Evolutionary conservation across 2,888 invertebrate species (phyloP).

Genomic region (Drosophila tanythrix): DNA sequence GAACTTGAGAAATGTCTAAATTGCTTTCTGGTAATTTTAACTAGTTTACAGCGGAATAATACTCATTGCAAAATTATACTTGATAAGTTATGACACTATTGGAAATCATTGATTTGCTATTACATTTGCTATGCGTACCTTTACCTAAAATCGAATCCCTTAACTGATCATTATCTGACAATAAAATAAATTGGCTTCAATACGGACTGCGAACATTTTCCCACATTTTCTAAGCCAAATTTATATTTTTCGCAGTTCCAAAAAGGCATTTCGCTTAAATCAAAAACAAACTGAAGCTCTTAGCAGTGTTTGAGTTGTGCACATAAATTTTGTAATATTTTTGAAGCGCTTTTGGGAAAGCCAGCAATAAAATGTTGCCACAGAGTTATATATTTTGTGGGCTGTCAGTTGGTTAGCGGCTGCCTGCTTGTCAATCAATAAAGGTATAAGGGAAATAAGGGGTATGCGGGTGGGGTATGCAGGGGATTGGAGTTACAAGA

Average conservation of each 20-base stretch:
- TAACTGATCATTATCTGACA: not conserved
- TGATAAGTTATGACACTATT: not conserved
- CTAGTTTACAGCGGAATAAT: not conserved
- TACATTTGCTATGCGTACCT: not conserved
- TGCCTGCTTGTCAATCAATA: slow-evolving; percentile 31
- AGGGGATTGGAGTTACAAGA: slow-evolving; percentile 18
- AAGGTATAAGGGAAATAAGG: not conserved
- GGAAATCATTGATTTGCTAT: not conserved
- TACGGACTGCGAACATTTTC: not conserved
- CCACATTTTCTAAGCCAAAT: not conserved
- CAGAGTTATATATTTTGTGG: slow-evolving; percentile 28
- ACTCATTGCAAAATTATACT: not conserved
- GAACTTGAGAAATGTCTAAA: not conserved
- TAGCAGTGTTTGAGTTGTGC: not conserved
- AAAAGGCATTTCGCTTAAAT: not conserved
- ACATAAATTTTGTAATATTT: slow-evolving; percentile 7
- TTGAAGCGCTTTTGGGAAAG: slow-evolving; percentile 3
- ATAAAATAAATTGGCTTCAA: not conserved
- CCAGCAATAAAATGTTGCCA: slow-evolving; percentile 30
- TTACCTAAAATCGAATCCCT: not conserved
- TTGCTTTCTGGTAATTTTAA: not conserved
- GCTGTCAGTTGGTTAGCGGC: slow-evolving; percentile 26
- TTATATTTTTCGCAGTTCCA: not conserved
- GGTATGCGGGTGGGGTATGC: not conserved
- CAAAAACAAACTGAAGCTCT: not conserved